Evolutionary conservation across 1,140 invertebrate genomes (phyloP).

Genomic region (Drosophila nigromelanica): DNA sequence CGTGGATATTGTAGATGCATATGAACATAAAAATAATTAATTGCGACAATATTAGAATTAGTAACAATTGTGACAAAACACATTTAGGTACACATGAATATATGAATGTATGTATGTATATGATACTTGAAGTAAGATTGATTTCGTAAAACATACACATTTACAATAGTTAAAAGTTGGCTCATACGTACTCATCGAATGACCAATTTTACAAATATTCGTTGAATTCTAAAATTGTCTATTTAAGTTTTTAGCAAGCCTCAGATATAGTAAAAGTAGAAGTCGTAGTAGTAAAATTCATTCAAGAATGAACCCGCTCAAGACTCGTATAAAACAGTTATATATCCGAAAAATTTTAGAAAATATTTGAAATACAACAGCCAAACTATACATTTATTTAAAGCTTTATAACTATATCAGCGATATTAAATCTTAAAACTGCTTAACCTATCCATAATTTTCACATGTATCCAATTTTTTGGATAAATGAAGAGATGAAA

Average conservation of each 20-base stretch:
- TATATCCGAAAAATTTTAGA: neutral
- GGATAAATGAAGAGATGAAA: too few species aligned
- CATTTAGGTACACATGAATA: conserved; percentile 11
- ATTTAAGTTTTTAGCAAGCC: too few species aligned
- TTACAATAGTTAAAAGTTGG: neutral
- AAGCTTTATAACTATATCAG: neutral
- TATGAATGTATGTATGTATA: neutral
- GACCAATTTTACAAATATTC: too few species aligned
- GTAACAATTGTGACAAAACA: conserved; percentile 39
- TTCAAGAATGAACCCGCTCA: neutral
- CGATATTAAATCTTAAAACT: neutral
- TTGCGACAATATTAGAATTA: conserved; percentile 49
- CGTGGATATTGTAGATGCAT: conserved; percentile 4
- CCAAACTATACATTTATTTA: neutral
- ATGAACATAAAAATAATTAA: conserved; percentile 2
- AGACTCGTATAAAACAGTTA: neutral
- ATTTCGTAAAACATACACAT: too few species aligned
- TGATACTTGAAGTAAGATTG: neutral
- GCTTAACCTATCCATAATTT: neutral
- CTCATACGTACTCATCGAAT: neutral
- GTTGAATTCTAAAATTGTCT: too few species aligned
- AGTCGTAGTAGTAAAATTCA: too few species aligned
- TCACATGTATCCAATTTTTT: too few species aligned
- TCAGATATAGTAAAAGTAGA: too few species aligned
- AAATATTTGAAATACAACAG: neutral